Evolutionary conservation across 2,797 vertebrate species (phyloP).

Genomic region (Sphenodon punctatus): DNA sequence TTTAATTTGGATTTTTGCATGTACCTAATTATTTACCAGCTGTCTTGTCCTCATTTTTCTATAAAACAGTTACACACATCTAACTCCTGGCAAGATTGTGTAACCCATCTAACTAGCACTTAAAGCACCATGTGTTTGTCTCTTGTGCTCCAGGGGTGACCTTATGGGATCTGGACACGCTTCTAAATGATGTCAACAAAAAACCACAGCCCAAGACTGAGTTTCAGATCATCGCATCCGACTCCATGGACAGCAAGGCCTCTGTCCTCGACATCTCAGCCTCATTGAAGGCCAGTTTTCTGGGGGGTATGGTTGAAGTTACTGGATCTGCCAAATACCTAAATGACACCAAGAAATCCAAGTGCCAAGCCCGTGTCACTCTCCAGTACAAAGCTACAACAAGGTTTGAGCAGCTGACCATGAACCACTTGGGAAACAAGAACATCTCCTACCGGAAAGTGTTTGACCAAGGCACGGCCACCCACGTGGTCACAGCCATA

Average conservation of each 20-base stretch:
- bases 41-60: too few species aligned
- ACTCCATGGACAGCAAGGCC: not conserved
- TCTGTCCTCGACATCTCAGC: not conserved
- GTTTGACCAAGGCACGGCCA: not conserved
- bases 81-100: too few species aligned
- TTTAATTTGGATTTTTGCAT: too few species aligned
- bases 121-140: too few species aligned
- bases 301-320: not conserved
- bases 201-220: not conserved
- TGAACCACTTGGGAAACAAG: too few species aligned
- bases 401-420: not conserved
- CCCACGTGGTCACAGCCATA: constrained; percentile 16
- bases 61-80: too few species aligned
- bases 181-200: not conserved
- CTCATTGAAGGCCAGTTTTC: not conserved
- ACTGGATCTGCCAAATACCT: not conserved
- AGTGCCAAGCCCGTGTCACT: not conserved
- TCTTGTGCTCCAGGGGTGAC: not conserved
- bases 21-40: too few species aligned
- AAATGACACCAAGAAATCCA: not conserved
- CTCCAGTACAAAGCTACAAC: not conserved
- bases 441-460: not conserved
- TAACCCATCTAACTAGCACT: too few species aligned
- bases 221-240: not conserved
- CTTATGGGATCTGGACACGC: not conserved